Conservation (phyloP, 2,888 invertebrate species). For the Apotomis turbidana region DNA sequence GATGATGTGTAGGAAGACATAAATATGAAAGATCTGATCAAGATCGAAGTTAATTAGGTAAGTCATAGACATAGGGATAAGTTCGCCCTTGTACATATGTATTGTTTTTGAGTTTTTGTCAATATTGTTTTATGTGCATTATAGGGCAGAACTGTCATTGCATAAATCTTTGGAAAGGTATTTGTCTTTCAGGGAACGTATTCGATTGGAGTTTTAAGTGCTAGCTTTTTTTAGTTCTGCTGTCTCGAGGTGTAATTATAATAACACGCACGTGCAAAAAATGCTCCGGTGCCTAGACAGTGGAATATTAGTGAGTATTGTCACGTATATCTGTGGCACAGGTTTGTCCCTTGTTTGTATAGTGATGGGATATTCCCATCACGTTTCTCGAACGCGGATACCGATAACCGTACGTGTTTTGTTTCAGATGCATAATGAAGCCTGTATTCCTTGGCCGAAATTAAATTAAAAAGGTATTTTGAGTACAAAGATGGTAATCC, state of each 20-base stretch:
- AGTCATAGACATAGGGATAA: no score
- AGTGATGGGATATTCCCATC: constrained; percentile 56
- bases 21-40: no score
- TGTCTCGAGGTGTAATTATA: constrained; percentile 14
- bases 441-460: constrained; percentile 19
- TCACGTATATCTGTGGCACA: constrained; percentile 61
- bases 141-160: no score
- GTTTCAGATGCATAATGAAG: constrained; percentile 57
- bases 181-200: no score
- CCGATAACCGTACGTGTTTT: constrained; percentile 62
- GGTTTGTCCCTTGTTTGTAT: constrained; percentile 59
- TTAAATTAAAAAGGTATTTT: constrained; percentile 36
- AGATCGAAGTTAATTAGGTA: no score
- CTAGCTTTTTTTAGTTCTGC: no score
- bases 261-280: constrained; percentile 16
- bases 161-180: no score
- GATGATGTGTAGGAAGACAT: no score
- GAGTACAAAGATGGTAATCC: constrained; percentile 31
- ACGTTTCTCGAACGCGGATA: constrained; percentile 61
- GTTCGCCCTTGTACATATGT: no score
- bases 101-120: no score
- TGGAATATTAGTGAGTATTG: constrained; percentile 54
- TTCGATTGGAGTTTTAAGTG: no score
- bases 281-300: neutral
- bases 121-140: no score